Conservation (phyloP, 2,888 invertebrate species). For the Drosophila neutralis region DNA sequence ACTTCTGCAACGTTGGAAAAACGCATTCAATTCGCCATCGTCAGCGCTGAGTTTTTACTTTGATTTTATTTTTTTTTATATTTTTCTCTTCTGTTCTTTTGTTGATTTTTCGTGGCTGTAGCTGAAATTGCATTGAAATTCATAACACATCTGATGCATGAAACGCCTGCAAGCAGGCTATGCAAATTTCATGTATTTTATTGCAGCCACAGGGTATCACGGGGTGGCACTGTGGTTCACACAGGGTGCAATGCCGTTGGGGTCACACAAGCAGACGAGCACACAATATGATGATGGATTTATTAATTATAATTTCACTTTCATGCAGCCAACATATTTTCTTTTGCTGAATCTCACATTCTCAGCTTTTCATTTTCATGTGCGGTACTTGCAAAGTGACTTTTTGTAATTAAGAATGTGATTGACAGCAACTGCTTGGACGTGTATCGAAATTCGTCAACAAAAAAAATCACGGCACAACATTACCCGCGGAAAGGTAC, state of each 20-base stretch:
- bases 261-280: neutral
- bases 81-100: constrained; percentile 4
- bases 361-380: neutral
- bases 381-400: neutral
- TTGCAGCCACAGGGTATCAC: constrained; percentile 31
- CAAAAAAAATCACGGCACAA: neutral
- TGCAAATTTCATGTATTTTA: constrained; percentile 72
- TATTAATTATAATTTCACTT: constrained; percentile 63
- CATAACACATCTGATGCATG: constrained; percentile 80
- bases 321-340: neutral
- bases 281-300: constrained; percentile 53
- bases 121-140: constrained; percentile 69
- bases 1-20: constrained; percentile 42
- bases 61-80: constrained; percentile 11
- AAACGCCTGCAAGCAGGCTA: constrained; percentile 69
- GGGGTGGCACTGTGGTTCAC: constrained; percentile 23
- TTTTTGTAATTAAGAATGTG: constrained; percentile 6
- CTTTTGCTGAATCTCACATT: neutral
- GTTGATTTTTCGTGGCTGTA: constrained; percentile 20
- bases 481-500: neutral
- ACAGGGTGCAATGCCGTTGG: constrained; percentile 13
- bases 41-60: constrained; percentile 27
- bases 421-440: neutral
- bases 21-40: constrained; percentile 55
- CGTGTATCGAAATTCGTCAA: neutral